phyloP scores from a whole-genome alignment of 1,140 invertebrate species.

The Tetragonula clypearis region DNA sequence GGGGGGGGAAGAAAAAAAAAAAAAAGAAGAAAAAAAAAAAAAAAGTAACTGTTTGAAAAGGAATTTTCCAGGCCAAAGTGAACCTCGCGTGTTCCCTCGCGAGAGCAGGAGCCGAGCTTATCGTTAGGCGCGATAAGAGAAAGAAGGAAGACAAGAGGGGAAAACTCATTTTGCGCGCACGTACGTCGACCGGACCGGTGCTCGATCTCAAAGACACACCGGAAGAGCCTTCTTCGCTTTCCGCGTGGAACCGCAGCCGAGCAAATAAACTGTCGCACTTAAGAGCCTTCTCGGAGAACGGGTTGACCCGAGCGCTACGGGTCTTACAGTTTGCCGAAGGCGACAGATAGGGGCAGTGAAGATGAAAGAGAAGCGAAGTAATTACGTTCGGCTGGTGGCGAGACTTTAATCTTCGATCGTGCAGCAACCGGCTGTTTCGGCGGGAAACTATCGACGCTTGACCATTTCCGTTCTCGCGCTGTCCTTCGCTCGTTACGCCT shows the following conservation, averaged over 20 bases:
- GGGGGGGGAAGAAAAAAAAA: too few species aligned
- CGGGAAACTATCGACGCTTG: constrained; percentile 14
- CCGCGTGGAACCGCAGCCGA: constrained; percentile 22
- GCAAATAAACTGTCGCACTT: constrained; percentile 68
- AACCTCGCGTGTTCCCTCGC: neutral
- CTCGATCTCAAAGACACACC: constrained; percentile 37
- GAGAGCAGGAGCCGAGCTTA: neutral
- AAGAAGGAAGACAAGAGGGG: neutral
- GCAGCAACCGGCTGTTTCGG: neutral
- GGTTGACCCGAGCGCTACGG: constrained; percentile 52
- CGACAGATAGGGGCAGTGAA: constrained; percentile 62
- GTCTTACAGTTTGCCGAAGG: constrained; percentile 62
- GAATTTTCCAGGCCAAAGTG: neutral
- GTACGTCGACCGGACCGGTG: neutral
- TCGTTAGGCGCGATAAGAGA: neutral
- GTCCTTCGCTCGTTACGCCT: neutral
- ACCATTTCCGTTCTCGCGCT: neutral
- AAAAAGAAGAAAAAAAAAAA: too few species aligned
- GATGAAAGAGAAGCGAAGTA: constrained; percentile 71
- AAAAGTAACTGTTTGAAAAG: neutral
- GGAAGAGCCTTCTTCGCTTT: constrained; percentile 5
- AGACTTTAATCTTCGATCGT: constrained; percentile 72
- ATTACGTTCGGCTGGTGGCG: constrained; percentile 66
- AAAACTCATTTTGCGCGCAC: constrained; percentile 35
- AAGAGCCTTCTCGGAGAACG: constrained; percentile 52